Evolutionary conservation across 2,888 invertebrate genomes (phyloP).

Genomic region (Halictus ligatus): DNA sequence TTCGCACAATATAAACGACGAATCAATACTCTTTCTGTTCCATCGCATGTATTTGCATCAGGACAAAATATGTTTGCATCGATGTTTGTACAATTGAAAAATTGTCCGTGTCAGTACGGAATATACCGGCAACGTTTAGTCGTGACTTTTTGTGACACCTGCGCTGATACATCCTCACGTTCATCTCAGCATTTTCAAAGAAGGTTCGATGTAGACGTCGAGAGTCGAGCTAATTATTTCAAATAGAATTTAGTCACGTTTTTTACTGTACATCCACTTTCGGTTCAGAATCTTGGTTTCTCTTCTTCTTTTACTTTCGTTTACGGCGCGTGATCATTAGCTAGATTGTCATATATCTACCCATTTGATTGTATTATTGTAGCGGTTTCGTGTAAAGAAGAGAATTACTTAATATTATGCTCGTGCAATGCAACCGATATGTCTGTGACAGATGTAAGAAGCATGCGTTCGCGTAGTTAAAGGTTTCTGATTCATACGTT

Average conservation of each 20-base stretch:
- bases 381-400: slow-evolving; percentile 63
- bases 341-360: slow-evolving; percentile 23
- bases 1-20: not conserved
- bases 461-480: slow-evolving; percentile 73
- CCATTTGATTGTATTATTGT: slow-evolving; percentile 58
- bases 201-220: slow-evolving; percentile 45
- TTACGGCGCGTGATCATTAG: slow-evolving; percentile 20
- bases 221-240: slow-evolving; percentile 41
- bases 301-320: slow-evolving; percentile 1
- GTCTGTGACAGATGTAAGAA: slow-evolving; percentile 68
- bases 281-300: not conserved
- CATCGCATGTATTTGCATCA: not conserved
- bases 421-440: slow-evolving; percentile 72
- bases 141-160: not conserved
- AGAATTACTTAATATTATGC: slow-evolving; percentile 67
- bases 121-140: not conserved
- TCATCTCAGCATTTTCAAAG: slow-evolving; percentile 58
- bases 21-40: not conserved
- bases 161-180: slow-evolving; percentile 50
- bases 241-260: slow-evolving; percentile 56
- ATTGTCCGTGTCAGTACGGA: not conserved
- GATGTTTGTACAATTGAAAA: not conserved
- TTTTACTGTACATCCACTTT: not conserved
- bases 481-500: slow-evolving; percentile 65
- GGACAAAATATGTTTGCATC: not conserved